phyloP scores from a whole-genome alignment of 2,113 vertebrate genomes.

The Scytalopus superciliaris region DNA sequence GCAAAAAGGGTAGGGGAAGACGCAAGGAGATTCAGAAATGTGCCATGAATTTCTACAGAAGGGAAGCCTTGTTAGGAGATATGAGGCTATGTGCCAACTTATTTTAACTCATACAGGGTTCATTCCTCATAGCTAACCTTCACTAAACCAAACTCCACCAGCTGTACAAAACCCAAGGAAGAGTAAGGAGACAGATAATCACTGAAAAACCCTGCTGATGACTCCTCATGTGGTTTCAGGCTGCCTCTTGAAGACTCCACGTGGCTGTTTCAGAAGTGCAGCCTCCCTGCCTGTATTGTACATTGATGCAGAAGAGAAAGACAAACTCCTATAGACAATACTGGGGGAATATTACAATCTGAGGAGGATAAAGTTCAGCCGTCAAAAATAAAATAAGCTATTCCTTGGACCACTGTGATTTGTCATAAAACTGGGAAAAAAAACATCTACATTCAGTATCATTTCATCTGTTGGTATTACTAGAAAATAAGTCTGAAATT shows the following conservation, averaged over 20 bases:
- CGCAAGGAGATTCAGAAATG: background rate
- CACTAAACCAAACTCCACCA: background rate
- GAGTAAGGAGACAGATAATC: background rate
- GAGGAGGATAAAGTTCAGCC: background rate
- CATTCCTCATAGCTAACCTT: rapidly evolving
- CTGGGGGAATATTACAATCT: background rate
- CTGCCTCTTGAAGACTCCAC: background rate
- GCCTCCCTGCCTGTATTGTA: background rate
- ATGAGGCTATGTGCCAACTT: background rate
- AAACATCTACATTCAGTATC: background rate
- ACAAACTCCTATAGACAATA: background rate
- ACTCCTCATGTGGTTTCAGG: background rate
- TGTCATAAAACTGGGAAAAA: background rate
- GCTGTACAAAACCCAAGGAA: background rate
- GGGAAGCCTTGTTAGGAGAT: background rate
- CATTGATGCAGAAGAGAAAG: background rate
- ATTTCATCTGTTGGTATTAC: background rate
- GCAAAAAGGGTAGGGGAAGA: background rate
- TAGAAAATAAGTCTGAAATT: background rate
- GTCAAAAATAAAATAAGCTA: background rate
- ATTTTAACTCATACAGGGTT: background rate
- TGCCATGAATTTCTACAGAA: background rate
- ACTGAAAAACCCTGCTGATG: background rate
- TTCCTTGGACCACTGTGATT: background rate
- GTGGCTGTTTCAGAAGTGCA: background rate